Conservation (phyloP, 2,797 vertebrate species). For the Lerista edwardsae region DNA sequence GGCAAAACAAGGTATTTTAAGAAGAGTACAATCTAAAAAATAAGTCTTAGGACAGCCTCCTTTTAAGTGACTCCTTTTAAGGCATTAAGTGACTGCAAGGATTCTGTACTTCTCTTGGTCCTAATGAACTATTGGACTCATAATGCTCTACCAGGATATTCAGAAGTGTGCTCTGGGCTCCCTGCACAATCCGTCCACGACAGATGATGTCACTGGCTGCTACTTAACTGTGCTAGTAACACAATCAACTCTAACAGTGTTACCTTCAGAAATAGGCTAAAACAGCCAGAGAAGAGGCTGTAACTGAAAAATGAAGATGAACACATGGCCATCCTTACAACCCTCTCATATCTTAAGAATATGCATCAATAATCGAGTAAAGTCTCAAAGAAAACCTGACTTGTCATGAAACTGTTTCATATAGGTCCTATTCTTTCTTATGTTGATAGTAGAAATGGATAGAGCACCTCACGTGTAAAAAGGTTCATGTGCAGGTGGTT, state of each 20-base stretch:
- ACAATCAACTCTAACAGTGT: neutral
- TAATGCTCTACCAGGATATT: neutral
- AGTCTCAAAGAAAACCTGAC: conserved; percentile 17
- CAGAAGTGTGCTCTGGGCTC: neutral
- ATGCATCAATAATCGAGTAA: neutral
- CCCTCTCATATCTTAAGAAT: neutral
- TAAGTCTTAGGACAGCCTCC: neutral
- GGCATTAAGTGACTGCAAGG: neutral
- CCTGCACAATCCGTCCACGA: neutral
- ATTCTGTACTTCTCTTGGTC: conserved; percentile 33
- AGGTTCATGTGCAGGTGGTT: too few species aligned
- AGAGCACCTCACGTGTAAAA: too few species aligned
- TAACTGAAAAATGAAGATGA: neutral
- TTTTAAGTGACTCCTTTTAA: too few species aligned
- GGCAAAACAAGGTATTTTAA: conserved; percentile 12
- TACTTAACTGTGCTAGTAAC: rapidly evolving
- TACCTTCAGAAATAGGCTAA: neutral
- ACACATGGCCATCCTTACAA: neutral
- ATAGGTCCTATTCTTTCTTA: too few species aligned
- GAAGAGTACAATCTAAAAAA: conserved; percentile 20
- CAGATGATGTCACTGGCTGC: neutral
- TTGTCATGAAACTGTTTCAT: too few species aligned
- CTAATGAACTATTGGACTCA: conserved; percentile 1
- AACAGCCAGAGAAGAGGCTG: neutral
- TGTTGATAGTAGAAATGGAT: too few species aligned